These are phyloP conservation scores for Minunthozetes semirufus DNA, from an alignment of 2,888 invertebrate genomes.

Conservation along the genomic window DNA sequence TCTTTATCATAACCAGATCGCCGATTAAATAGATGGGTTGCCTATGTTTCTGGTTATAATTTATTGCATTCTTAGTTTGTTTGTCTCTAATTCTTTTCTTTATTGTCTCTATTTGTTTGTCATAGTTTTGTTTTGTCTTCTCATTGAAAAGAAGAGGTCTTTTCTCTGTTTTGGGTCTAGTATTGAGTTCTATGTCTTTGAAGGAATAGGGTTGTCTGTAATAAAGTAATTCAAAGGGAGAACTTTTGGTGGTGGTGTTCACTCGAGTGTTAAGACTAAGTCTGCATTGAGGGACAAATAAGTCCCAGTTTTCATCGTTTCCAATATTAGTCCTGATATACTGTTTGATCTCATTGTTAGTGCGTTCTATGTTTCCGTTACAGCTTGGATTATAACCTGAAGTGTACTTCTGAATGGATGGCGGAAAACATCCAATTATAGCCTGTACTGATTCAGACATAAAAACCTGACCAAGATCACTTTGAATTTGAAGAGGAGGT, in stretches of 20 bases:
- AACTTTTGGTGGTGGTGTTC: neutral
- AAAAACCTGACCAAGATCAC: neutral
- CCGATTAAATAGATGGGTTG: neutral
- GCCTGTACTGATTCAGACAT: neutral
- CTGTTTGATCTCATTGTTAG: neutral
- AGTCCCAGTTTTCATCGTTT: neutral
- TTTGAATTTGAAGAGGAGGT: neutral
- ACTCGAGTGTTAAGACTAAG: neutral
- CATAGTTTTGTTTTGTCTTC: neutral
- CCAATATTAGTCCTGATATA: neutral
- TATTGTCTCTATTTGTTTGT: neutral
- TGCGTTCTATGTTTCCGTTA: neutral
- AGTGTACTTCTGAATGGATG: neutral
- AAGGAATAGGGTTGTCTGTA: neutral
- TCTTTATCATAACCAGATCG: neutral
- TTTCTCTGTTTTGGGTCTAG: neutral
- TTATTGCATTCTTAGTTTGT: neutral
- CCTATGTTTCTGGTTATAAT: neutral
- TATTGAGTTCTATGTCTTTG: neutral
- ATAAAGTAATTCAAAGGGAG: neutral
- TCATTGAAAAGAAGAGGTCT: neutral
- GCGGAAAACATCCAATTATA: neutral
- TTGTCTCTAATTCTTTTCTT: neutral
- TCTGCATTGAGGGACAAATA: neutral
- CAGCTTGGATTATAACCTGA: neutral